phyloP scores from a whole-genome alignment of 2,113 vertebrate species.

The Hemiscyllium ocellatum region DNA sequence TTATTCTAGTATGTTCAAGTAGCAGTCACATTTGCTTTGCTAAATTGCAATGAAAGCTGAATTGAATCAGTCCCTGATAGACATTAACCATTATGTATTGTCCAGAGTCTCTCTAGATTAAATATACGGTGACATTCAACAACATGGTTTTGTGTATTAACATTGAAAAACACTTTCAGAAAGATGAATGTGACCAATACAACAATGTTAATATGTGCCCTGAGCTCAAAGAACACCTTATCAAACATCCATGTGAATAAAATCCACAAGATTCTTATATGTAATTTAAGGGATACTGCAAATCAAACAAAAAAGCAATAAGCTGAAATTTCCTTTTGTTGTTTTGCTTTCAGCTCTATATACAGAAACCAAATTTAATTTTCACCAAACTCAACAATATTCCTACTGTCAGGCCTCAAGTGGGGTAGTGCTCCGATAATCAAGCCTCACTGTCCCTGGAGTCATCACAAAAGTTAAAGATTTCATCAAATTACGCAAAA shows the following conservation, averaged over 20 bases:
- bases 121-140: not conserved
- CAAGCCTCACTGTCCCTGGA: no score
- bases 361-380: not conserved
- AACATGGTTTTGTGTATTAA: not conserved
- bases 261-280: not conserved
- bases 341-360: not conserved
- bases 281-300: not conserved
- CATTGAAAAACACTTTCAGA: not conserved
- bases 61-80: not conserved
- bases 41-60: not conserved
- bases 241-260: not conserved
- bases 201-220: not conserved
- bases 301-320: not conserved
- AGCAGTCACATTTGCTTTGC: not conserved
- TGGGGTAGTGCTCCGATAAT: no score
- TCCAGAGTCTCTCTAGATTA: not conserved
- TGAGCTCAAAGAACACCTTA: not conserved
- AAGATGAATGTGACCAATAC: not conserved
- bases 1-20: not conserved
- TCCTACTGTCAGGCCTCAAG: no score
- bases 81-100: not conserved
- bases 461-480: no score
- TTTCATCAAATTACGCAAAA: no score
- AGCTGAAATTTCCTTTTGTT: not conserved
- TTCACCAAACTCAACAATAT: not conserved